phyloP scores from a whole-genome alignment of 1,140 invertebrate species.

The Sminthurides bifidus region DNA sequence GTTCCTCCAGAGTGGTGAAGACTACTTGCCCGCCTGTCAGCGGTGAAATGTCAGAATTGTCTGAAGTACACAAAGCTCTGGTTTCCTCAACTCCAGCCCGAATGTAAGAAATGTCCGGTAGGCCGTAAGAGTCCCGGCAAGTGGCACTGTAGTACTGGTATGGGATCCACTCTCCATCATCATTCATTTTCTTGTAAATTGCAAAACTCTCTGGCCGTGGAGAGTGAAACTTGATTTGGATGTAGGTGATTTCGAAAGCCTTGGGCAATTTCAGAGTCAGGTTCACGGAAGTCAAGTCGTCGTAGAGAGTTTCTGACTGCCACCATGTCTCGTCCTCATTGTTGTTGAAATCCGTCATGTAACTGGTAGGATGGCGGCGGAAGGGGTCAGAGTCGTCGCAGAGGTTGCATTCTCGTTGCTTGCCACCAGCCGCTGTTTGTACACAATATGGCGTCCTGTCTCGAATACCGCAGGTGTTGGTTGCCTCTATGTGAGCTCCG shows the following conservation, averaged over 20 bases:
- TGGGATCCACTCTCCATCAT: constrained; percentile 75
- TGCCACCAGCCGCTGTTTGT: constrained; percentile 56
- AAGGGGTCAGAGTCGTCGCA: constrained; percentile 43
- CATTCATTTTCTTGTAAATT: constrained; percentile 74
- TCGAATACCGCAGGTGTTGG: constrained; percentile 83
- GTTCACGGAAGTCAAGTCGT: constrained; percentile 83
- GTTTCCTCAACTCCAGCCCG: constrained; percentile 64
- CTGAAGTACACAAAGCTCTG: constrained; percentile 81
- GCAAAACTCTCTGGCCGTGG: constrained; percentile 93
- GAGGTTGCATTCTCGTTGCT: constrained; percentile 46
- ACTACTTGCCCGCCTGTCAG: constrained; percentile 84
- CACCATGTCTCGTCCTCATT: constrained; percentile 89
- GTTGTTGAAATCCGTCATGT: constrained; percentile 79
- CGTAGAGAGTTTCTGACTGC: constrained; percentile 94
- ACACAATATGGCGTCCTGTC: constrained; percentile 70
- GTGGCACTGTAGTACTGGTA: constrained; percentile 93
- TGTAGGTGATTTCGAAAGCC: constrained; percentile 92
- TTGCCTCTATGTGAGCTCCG: constrained; percentile 65
- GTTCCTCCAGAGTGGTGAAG: constrained; percentile 87
- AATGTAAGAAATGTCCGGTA: constrained; percentile 60
- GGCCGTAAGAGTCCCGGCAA: constrained; percentile 73
- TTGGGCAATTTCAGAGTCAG: constrained; percentile 83
- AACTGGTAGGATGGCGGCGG: constrained; percentile 57
- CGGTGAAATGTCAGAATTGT: constrained; percentile 94
- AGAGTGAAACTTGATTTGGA: constrained; percentile 81